Percentiles rank a stretch among this genome's conserved stretches.
These are phyloP conservation scores for Stenichneumon culpator DNA, from an alignment of 2,888 invertebrate species.

Conservation along the genomic window DNA sequence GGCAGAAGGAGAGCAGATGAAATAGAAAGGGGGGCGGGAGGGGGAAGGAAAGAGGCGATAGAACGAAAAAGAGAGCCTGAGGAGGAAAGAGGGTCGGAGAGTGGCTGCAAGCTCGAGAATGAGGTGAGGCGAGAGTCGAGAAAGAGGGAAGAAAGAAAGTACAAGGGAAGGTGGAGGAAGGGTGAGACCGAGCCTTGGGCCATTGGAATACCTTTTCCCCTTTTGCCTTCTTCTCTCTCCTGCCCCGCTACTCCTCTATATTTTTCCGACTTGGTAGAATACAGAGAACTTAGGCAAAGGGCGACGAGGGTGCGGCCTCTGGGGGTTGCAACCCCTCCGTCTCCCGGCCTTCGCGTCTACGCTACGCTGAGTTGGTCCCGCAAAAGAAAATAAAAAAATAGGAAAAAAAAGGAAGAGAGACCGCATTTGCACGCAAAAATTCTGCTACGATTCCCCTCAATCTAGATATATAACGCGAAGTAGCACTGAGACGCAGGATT, in stretches of 20 bases:
- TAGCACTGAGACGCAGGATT: not conserved
- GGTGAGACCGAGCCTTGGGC: constrained; percentile 72
- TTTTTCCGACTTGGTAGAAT: constrained; percentile 63
- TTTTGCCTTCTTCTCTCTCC: constrained; percentile 46
- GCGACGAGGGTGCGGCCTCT: constrained; percentile 64
- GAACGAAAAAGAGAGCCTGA: constrained; percentile 73
- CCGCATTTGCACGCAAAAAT: constrained; percentile 63
- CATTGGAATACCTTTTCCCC: constrained; percentile 76
- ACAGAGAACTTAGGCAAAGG: constrained; percentile 60
- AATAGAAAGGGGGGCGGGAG: constrained; percentile 25
- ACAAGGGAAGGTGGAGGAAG: constrained; percentile 41
- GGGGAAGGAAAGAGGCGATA: constrained; percentile 53
- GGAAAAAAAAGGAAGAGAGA: constrained; percentile 72
- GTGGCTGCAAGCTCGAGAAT: constrained; percentile 55
- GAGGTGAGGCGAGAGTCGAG: constrained; percentile 44
- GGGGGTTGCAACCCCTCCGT: constrained; percentile 35
- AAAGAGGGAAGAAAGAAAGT: constrained; percentile 71
- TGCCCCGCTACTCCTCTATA: constrained; percentile 59
- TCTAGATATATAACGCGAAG: not conserved
- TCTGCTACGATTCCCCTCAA: constrained; percentile 57
- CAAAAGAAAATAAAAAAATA: constrained; percentile 42
- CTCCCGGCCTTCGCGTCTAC: constrained; percentile 30
- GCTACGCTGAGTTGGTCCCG: constrained; percentile 50
- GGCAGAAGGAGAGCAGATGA: constrained; percentile 57
- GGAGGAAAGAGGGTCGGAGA: constrained; percentile 53